These are phyloP conservation scores for Ferdinandea cuprea DNA, from an alignment of 2,888 invertebrate species.

Conservation along the genomic window DNA sequence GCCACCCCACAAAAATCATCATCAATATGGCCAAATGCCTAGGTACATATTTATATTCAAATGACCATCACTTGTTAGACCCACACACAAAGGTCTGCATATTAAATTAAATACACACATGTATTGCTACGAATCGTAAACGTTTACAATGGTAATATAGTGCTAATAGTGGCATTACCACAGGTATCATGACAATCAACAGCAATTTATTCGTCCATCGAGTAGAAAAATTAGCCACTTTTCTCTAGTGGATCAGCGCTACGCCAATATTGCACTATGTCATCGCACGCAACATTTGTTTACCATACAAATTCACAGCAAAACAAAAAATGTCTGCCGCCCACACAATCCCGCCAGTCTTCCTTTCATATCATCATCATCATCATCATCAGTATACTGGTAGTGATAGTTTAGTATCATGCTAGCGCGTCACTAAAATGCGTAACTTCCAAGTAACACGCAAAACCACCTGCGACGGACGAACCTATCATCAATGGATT, in stretches of 20 bases:
- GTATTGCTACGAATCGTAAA: constrained; percentile 9
- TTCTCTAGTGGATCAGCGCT: constrained; percentile 12
- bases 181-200: constrained; percentile 58
- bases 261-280: constrained; percentile 25
- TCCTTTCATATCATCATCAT: constrained; percentile 15
- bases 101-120: constrained; percentile 17
- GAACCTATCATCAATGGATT: background rate
- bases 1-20: no score
- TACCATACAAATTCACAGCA: constrained; percentile 36
- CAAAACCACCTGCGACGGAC: constrained; percentile 39
- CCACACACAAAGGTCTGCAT: no score
- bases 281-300: constrained; percentile 66
- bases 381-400: constrained; percentile 8
- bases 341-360: background rate
- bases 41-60: no score
- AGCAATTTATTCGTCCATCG: constrained; percentile 61
- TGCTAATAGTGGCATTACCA: constrained; percentile 70
- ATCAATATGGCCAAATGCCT: no score
- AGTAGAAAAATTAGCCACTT: constrained; percentile 60
- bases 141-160: constrained; percentile 57
- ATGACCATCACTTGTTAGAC: background rate
- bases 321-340: constrained; percentile 8
- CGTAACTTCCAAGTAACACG: constrained; percentile 57
- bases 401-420: constrained; percentile 57
- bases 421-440: constrained; percentile 31